Conservation (phyloP, 2,888 invertebrate species). For the Tricholauxania praeusta region DNA sequence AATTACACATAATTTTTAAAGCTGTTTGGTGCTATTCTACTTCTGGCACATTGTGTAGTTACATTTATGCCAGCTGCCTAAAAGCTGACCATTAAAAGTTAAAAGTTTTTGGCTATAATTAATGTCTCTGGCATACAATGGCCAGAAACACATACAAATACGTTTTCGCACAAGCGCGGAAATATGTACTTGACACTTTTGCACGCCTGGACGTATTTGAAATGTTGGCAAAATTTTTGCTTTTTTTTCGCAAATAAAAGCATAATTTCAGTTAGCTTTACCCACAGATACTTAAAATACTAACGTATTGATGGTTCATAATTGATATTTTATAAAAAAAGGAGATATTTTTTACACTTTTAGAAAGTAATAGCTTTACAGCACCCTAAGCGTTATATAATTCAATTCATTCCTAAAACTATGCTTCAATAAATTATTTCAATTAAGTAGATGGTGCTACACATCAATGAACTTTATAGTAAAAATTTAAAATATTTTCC, state of each 20-base stretch:
- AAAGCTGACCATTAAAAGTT: constrained; percentile 17
- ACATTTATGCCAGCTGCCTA: neutral
- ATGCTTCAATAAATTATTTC: neutral
- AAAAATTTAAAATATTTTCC: neutral
- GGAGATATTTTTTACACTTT: too few relatives aligned
- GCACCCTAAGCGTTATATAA: too few relatives aligned
- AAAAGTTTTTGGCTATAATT: neutral
- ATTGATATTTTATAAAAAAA: too few relatives aligned
- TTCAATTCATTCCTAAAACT: neutral
- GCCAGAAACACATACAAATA: neutral
- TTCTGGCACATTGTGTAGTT: neutral
- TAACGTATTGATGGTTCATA: too few relatives aligned
- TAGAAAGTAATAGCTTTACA: too few relatives aligned
- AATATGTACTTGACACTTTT: neutral
- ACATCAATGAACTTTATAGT: too few relatives aligned
- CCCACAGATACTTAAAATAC: too few relatives aligned
- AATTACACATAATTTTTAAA: neutral
- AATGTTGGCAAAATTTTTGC: too few relatives aligned
- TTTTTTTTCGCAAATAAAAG: too few relatives aligned
- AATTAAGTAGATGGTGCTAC: too few relatives aligned
- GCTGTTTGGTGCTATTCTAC: neutral
- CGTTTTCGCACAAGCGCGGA: neutral
- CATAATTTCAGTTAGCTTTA: too few relatives aligned
- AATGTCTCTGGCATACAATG: neutral
- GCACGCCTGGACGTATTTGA: too few relatives aligned